These are phyloP conservation scores for Ceyx margarethae DNA, from an alignment of 2,113 vertebrate species.

Conservation along the genomic window DNA sequence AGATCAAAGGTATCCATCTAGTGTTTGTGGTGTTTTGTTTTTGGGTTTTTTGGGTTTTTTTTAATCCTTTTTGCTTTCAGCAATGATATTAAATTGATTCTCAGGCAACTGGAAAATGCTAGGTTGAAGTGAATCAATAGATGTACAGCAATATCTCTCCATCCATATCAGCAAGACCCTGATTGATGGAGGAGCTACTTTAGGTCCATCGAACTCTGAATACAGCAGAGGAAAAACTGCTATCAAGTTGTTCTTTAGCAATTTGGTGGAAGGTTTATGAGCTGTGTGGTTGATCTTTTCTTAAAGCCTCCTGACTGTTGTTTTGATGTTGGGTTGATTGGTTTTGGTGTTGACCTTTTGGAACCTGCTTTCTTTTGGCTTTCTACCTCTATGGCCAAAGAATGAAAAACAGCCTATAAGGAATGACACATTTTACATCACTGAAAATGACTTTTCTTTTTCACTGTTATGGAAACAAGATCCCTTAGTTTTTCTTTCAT, in stretches of 20 bases:
- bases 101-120: constrained; percentile 19
- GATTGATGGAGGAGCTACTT: neutral
- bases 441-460: neutral
- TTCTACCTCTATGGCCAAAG: neutral
- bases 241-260: neutral
- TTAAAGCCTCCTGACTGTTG: neutral
- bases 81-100: constrained; percentile 42
- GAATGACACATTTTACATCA: neutral
- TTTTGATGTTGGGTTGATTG: neutral
- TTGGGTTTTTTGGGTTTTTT: neutral
- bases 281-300: neutral
- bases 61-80: constrained; percentile 9
- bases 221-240: neutral
- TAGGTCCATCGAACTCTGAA: neutral
- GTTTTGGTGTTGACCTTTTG: neutral
- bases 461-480: neutral
- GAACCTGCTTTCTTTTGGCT: neutral
- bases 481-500: neutral
- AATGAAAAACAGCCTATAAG: neutral
- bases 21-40: neutral
- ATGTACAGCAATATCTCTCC: neutral
- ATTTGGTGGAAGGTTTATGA: neutral
- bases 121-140: constrained; percentile 45
- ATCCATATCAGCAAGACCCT: neutral
- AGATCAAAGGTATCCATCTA: constrained; percentile 17